Evolutionary conservation across 2,888 invertebrate genomes (phyloP), one percentile per base, ranked within the genome.

Genomic region (Caenorhabditis doughertyi): DNA sequence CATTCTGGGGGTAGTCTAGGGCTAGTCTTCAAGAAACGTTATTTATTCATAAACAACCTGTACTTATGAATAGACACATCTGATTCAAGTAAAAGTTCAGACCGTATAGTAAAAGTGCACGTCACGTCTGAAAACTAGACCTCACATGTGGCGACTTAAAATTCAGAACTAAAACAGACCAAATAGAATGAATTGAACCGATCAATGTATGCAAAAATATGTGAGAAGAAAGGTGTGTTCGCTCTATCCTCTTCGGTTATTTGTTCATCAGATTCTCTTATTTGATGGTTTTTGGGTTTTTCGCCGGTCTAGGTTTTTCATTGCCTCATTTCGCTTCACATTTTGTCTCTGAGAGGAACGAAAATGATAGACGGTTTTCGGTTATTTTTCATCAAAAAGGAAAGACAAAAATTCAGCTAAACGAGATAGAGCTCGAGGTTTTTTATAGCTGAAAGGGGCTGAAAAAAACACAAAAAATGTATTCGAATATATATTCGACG

Each of bases 161-260:
- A 47, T 23, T 18, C 13, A 62, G 18, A 64, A 27, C 21, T 13
- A 5, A 55, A 65, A 29, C 18, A 58, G 18, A 58, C 13, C 35
- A 18, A 73, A 42, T 39, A 64, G 18, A 42, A 44, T 51, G 0
- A 18, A 56, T 27, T 49, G 65, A 39, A 51, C 2, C 29, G 76
- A 76, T 76, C 76, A 76, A 76, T 76, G 67, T 76, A 76, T 76
- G 76, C 76, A 76, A 76, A 76, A 76, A 68, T 76, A 68, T 76
- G 76, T 65, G 67, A 35, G 39, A 39, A 47, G 35, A 60, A 58
- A 60, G 68, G 76, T 67, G 76, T 39, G 76, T 76, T 68, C 76
- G 58, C 49, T 64, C 32, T 18, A 27, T 49, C 29, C 32, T 29
- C 47, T 62, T 23, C 21, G 55, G 18, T 23, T 76, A 49, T 76